phyloP scores from a whole-genome alignment of 1,140 invertebrate species.

The Nephila pilipes region DNA sequence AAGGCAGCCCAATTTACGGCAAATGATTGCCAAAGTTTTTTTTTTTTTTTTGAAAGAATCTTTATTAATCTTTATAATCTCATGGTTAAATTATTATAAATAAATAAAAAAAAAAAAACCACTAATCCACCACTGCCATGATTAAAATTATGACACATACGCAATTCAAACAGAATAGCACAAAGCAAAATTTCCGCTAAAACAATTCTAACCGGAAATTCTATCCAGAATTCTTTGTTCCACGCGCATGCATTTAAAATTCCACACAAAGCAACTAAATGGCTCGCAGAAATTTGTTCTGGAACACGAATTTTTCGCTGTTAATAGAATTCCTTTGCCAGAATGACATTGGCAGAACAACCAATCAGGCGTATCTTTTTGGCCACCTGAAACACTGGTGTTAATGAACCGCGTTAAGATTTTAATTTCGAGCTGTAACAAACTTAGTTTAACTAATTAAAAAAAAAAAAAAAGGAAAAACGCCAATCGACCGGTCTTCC shows the following conservation, averaged over 20 bases:
- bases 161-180: too few species aligned
- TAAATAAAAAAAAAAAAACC: too few species aligned
- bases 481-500: neutral
- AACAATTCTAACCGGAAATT: too few species aligned
- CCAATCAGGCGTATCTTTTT: neutral
- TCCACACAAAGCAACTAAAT: neutral
- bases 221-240: too few species aligned
- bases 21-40: too few species aligned
- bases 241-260: neutral
- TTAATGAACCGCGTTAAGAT: constrained; percentile 1
- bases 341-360: neutral
- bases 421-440: constrained; percentile 7
- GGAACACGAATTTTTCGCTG: neutral
- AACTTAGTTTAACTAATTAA: neutral
- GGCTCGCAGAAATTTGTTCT: neutral
- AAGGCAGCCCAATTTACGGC: too few species aligned
- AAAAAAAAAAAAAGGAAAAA: neutral
- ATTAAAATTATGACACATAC: too few species aligned
- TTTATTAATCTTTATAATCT: too few species aligned
- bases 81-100: too few species aligned
- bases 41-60: too few species aligned
- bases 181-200: too few species aligned
- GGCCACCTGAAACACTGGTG: neutral
- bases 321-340: neutral
- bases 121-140: too few species aligned